Evolutionary conservation across 2,113 vertebrate genomes (phyloP), one percentile per base, ranked within the genome.

Genomic region (Urocolius indicus): DNA sequence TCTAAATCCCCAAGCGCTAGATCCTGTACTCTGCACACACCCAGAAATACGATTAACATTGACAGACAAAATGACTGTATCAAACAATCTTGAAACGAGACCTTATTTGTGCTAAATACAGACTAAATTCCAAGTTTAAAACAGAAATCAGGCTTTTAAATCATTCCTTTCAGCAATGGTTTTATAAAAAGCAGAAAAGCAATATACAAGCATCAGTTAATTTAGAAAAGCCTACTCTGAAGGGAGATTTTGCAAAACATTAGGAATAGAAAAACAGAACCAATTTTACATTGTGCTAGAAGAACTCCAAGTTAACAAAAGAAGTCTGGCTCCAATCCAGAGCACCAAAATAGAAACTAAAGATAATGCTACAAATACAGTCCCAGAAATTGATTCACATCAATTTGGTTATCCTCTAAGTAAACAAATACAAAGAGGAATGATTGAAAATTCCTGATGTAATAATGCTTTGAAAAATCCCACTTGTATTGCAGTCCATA

Each of bases 261-360:
- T 72, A 23, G 8, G 63, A 95, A 93, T 88, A 97, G 89, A 91
- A 92, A 82, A 95, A 74, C 45, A 87, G 75, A 91, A 13, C 7
- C 73, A 36, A 69, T 94, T 97, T 96, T 89, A 65, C 67, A 85
- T 74, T 90, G 72, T 90, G 76, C 63, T 91, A 93, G 91, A 96
- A 96, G 79, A 97, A 14, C 54, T 95, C 69, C 36, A 66, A 94
- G 46, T 96, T 96, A 96, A 97, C 54, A 95, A 94, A 97, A 92
- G 54, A 94, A 79, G 61, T 73, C 84, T 97, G 96, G 82, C 96
- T 97, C 78, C 84, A 96, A 73, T 72, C 51, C 10, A 2, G 95
- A 96, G 87, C 94, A 97, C 96, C 91, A 95, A 96, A 97, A 96
- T 91, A 87, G 96, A 97, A 95, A 93, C 95, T 96, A 92, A 97